These are phyloP conservation scores for Turritopsis dohrnii DNA, from an alignment of 30 jellyfish, hydroid and myxozoan genomes.

Conservation along the genomic window DNA sequence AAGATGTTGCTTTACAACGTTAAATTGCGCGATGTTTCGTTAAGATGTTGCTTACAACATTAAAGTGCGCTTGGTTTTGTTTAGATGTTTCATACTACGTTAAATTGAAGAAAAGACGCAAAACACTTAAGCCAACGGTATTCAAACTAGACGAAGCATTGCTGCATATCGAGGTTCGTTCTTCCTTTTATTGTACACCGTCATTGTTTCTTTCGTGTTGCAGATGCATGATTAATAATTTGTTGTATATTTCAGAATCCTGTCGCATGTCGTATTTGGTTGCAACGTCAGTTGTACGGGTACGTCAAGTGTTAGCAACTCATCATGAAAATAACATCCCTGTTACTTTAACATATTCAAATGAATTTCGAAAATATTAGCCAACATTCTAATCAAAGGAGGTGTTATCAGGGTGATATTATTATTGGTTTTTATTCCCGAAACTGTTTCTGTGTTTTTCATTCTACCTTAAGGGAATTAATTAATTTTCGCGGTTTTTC, in stretches of 20 bases:
- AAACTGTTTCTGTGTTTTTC: no score
- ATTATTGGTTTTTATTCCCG: no score
- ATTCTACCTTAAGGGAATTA: no score
- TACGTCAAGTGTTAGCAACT: no score
- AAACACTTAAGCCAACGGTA: neutral
- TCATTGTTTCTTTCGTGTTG: no score
- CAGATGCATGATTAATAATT: neutral
- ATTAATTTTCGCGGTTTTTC: no score
- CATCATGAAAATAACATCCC: no score
- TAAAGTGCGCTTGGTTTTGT: conserved; percentile 11
- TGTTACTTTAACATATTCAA: no score
- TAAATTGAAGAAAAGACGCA: conserved; percentile 24
- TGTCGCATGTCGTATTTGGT: conserved; percentile 38
- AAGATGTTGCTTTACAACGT: neutral
- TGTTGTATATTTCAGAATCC: conserved; percentile 27
- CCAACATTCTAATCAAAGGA: no score
- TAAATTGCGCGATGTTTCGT: no score
- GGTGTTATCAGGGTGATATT: no score
- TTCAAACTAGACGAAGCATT: conserved; percentile 18
- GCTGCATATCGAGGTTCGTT: conserved; percentile 13
- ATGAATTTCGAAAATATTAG: no score
- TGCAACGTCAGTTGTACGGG: conserved; percentile 43
- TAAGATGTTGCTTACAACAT: conserved; percentile 16
- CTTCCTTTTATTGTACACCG: neutral
- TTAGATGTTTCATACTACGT: conserved; percentile 19